Evolutionary conservation across 1,140 invertebrate species (phyloP).

Genomic region (Carposina sasakii): DNA sequence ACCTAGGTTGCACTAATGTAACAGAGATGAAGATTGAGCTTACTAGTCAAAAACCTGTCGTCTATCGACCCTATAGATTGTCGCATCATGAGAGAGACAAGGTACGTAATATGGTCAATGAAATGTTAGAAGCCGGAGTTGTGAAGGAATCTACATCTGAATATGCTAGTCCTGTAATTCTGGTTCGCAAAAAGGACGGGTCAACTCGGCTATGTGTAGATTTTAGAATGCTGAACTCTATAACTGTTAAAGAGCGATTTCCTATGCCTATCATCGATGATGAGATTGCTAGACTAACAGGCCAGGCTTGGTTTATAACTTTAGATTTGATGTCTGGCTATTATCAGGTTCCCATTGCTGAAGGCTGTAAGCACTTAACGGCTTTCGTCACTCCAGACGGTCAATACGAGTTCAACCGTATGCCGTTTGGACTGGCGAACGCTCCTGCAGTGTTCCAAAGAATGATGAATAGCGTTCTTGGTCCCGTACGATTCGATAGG

Average conservation of each 20-base stretch:
- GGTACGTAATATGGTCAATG: constrained; percentile 18
- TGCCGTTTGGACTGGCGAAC: constrained; percentile 36
- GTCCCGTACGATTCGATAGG: neutral
- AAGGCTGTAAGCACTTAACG: neutral
- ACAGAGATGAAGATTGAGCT: constrained; percentile 21
- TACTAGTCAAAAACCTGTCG: constrained; percentile 14
- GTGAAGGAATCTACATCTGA: constrained; percentile 17
- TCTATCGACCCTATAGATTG: constrained; percentile 11
- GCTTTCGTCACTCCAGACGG: constrained; percentile 22
- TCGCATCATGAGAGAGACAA: neutral
- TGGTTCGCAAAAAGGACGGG: constrained; percentile 25
- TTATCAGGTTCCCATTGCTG: constrained; percentile 1
- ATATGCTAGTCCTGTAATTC: constrained; percentile 23
- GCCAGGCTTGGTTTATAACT: constrained; percentile 13
- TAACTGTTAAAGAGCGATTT: constrained; percentile 43
- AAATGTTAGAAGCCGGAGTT: constrained; percentile 3
- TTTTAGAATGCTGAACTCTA: constrained; percentile 58
- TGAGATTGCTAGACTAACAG: constrained; percentile 35
- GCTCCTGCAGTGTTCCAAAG: constrained; percentile 29
- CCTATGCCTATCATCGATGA: constrained; percentile 68
- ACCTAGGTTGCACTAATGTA: constrained; percentile 15
- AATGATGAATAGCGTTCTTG: constrained; percentile 16
- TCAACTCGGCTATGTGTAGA: constrained; percentile 34
- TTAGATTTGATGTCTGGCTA: constrained; percentile 36
- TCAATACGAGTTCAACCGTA: constrained; percentile 28